These are phyloP conservation scores for Coenonympha glycerion DNA, from an alignment of 2,888 invertebrate species.

Conservation along the genomic window DNA sequence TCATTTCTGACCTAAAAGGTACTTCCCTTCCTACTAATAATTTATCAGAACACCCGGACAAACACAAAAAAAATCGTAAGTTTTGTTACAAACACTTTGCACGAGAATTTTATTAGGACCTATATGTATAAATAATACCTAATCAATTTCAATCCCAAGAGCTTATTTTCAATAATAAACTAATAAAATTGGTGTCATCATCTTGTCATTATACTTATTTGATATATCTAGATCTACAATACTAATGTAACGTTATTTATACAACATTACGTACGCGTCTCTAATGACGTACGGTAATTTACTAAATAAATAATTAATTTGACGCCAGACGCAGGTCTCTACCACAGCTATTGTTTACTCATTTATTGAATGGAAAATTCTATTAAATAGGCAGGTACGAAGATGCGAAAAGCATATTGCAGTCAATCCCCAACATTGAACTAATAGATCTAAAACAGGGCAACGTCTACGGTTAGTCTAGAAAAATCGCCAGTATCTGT, in stretches of 20 bases:
- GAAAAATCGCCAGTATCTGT: not conserved
- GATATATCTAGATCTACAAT: not conserved
- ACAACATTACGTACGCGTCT: no score
- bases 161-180: no score
- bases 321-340: not conserved
- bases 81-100: no score
- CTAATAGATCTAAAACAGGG: not conserved
- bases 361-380: conserved; percentile 1
- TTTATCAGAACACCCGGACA: no score
- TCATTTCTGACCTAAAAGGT: no score
- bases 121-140: no score
- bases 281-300: not conserved
- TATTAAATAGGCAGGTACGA: no score
- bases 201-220: not conserved
- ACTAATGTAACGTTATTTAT: not conserved
- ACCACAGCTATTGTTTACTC: not conserved
- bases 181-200: not conserved
- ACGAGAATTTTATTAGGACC: no score
- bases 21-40: no score
- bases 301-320: not conserved
- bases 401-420: not conserved
- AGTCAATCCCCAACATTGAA: not conserved
- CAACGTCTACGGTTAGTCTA: not conserved
- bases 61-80: no score
- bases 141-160: no score